These are phyloP conservation scores for Rynchops niger DNA, from an alignment of 2,113 vertebrate species.

Conservation along the genomic window DNA sequence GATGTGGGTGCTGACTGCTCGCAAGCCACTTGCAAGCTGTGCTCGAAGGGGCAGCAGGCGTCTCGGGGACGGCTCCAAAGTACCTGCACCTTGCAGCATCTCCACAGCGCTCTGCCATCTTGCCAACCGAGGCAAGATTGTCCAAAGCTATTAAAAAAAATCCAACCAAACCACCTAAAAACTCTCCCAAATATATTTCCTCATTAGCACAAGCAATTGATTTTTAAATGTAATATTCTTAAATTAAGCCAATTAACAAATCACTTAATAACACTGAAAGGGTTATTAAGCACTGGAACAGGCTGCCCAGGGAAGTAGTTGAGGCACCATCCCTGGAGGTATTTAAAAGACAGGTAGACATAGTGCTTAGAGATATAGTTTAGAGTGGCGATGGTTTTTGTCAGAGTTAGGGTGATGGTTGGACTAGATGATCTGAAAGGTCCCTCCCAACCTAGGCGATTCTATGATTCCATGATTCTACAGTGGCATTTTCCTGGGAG, in stretches of 20 bases:
- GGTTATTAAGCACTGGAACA: too few relatives aligned
- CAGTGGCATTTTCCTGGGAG: not conserved
- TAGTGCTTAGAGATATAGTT: too few relatives aligned
- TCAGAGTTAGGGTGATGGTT: too few relatives aligned
- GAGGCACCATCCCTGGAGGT: too few relatives aligned
- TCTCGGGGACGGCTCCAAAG: accelerated
- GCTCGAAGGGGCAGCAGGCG: not conserved
- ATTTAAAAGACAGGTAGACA: too few relatives aligned
- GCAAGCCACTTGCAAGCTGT: accelerated
- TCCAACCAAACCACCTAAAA: not conserved
- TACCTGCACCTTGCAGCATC: not conserved
- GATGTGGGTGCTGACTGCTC: too few relatives aligned
- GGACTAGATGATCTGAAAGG: too few relatives aligned
- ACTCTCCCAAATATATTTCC: not conserved
- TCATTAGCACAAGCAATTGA: not conserved
- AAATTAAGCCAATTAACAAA: not conserved
- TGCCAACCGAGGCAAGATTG: not conserved
- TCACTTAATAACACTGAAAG: not conserved
- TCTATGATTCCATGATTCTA: not conserved
- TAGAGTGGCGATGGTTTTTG: too few relatives aligned
- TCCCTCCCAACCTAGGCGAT: too few relatives aligned
- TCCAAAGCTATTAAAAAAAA: not conserved
- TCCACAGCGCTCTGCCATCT: not conserved
- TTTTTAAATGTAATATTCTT: not conserved
- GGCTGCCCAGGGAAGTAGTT: too few relatives aligned